Percentiles rank a stretch among this genome's conserved stretches.
These are phyloP conservation scores for Mythimna impura DNA, from an alignment of 2,888 invertebrate genomes.

Conservation along the genomic window DNA sequence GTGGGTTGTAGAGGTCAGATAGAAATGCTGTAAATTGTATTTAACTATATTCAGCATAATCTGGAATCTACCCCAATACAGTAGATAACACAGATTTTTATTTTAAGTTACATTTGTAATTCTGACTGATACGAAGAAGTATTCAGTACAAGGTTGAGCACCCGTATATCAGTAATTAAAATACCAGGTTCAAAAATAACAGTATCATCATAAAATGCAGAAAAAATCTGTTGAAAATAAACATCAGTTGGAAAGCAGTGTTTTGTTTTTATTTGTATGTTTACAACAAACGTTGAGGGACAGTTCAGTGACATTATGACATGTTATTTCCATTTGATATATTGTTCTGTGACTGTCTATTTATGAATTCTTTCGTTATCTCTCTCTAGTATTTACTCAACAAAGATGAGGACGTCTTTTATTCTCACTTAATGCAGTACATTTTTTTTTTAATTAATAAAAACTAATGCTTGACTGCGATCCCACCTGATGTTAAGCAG, in stretches of 20 bases:
- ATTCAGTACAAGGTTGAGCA: conserved; percentile 13
- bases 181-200: neutral
- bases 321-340: conserved; percentile 1
- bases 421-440: too few relatives aligned
- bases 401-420: too few relatives aligned
- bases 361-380: neutral
- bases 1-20: too few relatives aligned
- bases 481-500: too few relatives aligned
- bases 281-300: conserved; percentile 5
- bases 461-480: too few relatives aligned
- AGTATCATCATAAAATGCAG: neutral
- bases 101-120: neutral
- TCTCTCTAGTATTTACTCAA: neutral
- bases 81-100: neutral
- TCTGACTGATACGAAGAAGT: neutral
- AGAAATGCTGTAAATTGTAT: too few relatives aligned
- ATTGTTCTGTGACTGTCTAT: conserved; percentile 24
- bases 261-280: conserved; percentile 15
- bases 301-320: conserved; percentile 20
- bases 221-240: conserved; percentile 15
- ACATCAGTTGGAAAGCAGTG: neutral
- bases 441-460: too few relatives aligned
- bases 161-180: conserved; percentile 3
- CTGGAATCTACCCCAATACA: neutral
- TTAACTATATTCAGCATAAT: too few relatives aligned